phyloP scores from a whole-genome alignment of 1,140 invertebrate genomes.

The Micrasema longulum region DNA sequence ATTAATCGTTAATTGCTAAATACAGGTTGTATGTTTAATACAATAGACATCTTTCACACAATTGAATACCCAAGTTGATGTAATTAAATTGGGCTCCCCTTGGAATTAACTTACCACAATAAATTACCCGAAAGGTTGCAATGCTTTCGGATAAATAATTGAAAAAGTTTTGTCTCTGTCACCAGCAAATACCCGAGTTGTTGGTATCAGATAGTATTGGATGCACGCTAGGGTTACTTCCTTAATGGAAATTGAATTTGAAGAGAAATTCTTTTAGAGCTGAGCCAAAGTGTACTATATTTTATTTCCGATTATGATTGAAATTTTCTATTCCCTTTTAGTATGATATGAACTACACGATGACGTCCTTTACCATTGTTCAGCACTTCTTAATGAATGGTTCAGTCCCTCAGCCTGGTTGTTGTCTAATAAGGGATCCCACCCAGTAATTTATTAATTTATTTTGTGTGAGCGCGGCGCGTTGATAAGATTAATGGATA shows the following conservation, averaged over 20 bases:
- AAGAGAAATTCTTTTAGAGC: not conserved
- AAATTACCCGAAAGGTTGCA: not conserved
- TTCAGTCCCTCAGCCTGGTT: not conserved
- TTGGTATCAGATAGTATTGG: not conserved
- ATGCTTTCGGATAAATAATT: slow-evolving; percentile 17
- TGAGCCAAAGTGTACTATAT: not conserved
- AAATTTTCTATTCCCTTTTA: too few relatives aligned
- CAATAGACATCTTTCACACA: not conserved
- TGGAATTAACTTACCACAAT: not conserved
- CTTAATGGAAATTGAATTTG: not conserved
- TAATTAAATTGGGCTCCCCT: slow-evolving; percentile 15
- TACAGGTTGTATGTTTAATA: too few relatives aligned
- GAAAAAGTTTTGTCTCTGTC: slow-evolving; percentile 22
- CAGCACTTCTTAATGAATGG: slow-evolving; percentile 6
- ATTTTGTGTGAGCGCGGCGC: slow-evolving; percentile 20
- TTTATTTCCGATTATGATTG: not conserved
- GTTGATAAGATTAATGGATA: slow-evolving; percentile 42
- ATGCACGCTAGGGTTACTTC: not conserved
- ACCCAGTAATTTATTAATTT: slow-evolving; percentile 40
- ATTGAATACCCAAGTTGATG: slow-evolving; percentile 1
- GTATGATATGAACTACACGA: not conserved
- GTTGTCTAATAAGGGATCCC: slow-evolving; percentile 23
- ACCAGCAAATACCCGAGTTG: not conserved
- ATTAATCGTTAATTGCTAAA: too few relatives aligned
- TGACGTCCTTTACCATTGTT: not conserved